Evolutionary conservation across 2,113 vertebrate species (phyloP), one percentile per base, ranked within the genome.

Genomic region (Lynx canadensis): DNA sequence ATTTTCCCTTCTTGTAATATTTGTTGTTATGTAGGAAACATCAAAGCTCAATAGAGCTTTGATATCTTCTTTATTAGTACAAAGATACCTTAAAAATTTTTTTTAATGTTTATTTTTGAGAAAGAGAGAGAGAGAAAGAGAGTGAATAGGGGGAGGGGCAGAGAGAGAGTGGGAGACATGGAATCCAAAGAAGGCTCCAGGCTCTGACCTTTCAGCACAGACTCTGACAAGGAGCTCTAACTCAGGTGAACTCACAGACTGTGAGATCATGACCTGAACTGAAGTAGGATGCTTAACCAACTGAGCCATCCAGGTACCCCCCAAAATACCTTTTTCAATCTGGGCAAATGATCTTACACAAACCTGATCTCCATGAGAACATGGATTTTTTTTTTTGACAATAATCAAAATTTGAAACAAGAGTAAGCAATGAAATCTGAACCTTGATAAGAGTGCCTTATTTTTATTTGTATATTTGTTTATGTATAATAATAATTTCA

Each of bases 391-490:
- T 63, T 63, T 63, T 23, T 63, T n/a, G 33, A 73, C 10, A 1
- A 33, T 86, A 91, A 87, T 7, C 66, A 86, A 96, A 85, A 63
- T 52, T 80, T 85, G 41, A 94, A 94, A 85, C 4, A 38, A 52
- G 6, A 57, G 33, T 57, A 50, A 73, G 31, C 55, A 71, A 86
- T 71, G 7, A 57, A 86, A 81, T 38, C 8, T 36, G 14, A 86
- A 94, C 25, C 10, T 33, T 73, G 7, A 65, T 55, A 79, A 36
- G 38, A 78, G 13, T 50, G 19, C 15, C 16, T 29, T 76, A 15
- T n/a, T 84, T 83, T 48, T 29, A 45, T 83, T 83, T 78, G 50
- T 3, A 50, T 60, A 63, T 13, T 33, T 89, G 57, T 74, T 41
- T 73, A 52, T 71, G 16, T 1, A 55, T 80, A 91, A 87, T 27